Percentiles rank a stretch among this genome's conserved stretches.
Evolutionary conservation across 2,888 invertebrate species (phyloP).

Genomic region (Eristalis intricaria): DNA sequence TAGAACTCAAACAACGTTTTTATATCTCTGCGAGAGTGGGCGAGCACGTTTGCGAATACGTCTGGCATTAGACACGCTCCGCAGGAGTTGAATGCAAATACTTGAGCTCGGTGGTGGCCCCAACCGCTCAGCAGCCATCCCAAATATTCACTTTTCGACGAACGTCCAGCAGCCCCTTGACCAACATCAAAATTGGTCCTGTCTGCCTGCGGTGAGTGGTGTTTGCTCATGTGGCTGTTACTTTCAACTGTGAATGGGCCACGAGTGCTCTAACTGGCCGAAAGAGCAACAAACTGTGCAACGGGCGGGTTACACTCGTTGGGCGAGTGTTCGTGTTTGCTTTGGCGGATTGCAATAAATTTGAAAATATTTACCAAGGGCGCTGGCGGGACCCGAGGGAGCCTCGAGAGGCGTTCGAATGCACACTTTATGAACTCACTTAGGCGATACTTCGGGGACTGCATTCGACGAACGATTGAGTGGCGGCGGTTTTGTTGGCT

Average conservation of each 20-base stretch:
- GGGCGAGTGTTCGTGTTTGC: background rate
- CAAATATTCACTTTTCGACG: background rate
- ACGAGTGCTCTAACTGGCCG: background rate
- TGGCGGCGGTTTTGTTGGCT: no score
- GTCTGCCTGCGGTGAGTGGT: background rate
- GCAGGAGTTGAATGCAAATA: background rate
- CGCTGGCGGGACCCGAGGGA: background rate
- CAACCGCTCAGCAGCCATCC: background rate
- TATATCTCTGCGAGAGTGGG: no score
- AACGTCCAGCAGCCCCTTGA: background rate
- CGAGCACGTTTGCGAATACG: background rate
- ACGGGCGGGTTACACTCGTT: no score
- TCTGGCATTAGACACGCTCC: background rate
- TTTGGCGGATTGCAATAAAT: background rate
- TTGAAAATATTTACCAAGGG: background rate
- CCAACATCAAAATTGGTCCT: background rate
- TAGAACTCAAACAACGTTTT: constrained; percentile 17
- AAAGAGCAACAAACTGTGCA: background rate
- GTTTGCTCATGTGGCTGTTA: constrained; percentile 14
- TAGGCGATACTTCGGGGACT: no score
- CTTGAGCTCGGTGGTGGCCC: background rate
- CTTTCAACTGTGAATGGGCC: constrained; percentile 4
- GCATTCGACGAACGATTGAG: no score
- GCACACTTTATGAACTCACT: no score
- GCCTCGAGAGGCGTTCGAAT: no score